phyloP scores from a whole-genome alignment of 2,113 vertebrate genomes.

The Ophiodon elongatus region DNA sequence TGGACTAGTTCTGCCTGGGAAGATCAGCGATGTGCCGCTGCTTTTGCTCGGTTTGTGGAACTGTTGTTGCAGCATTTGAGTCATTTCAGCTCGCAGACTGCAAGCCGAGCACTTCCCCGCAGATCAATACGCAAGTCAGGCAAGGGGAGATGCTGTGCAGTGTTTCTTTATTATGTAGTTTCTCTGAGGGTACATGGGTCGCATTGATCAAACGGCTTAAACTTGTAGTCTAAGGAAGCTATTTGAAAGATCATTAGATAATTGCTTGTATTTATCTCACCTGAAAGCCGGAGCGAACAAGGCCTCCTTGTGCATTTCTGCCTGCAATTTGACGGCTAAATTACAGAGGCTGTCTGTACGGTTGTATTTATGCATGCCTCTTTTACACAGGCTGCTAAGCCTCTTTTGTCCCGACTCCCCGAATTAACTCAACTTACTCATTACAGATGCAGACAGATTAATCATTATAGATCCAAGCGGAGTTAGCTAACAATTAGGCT shows the following conservation, averaged over 20 bases:
- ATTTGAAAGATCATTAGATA: conserved; percentile 69
- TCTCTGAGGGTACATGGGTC: conserved; percentile 31
- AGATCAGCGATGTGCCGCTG: conserved; percentile 41
- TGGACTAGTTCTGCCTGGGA: conserved; percentile 30
- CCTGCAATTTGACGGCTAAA: conserved; percentile 46
- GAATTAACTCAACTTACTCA: conserved; percentile 34
- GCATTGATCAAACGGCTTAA: conserved; percentile 64
- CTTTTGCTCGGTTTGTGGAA: conserved; percentile 15
- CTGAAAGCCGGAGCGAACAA: conserved; percentile 46
- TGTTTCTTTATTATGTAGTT: conserved; percentile 61
- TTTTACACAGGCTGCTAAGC: conserved; percentile 22
- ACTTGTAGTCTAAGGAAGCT: conserved; percentile 53
- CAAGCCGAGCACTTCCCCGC: conserved; percentile 24
- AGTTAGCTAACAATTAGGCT: conserved; percentile 48
- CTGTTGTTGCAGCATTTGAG: conserved; percentile 31
- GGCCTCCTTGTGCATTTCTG: conserved; percentile 9
- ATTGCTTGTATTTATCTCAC: conserved; percentile 68
- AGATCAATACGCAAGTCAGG: conserved; percentile 64
- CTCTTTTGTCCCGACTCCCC: conserved; percentile 49
- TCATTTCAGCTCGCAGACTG: conserved; percentile 44
- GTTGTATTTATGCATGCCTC: conserved; percentile 34
- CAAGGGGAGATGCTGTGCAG: conserved; percentile 35
- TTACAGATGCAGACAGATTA: conserved; percentile 54
- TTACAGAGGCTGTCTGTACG: conserved; percentile 43
- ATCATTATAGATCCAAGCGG: conserved; percentile 53